phyloP scores from a whole-genome alignment of 1,140 invertebrate genomes.

The Diorhabda carinulata region DNA sequence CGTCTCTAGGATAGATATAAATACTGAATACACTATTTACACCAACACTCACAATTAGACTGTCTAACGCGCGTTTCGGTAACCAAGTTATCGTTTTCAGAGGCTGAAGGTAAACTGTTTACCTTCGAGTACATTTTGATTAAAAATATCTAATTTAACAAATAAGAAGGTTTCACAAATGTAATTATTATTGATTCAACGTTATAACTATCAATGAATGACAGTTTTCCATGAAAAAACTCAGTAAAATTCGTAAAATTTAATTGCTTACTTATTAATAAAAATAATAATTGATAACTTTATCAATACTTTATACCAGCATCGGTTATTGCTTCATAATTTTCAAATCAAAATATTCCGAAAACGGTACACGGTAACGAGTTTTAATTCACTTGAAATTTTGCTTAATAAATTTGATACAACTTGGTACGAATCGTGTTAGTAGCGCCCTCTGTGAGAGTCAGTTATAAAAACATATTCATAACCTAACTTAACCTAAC shows the following conservation, averaged over 20 bases:
- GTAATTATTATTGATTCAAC: too few relatives aligned
- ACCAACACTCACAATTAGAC: too few relatives aligned
- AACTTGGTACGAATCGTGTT: too few relatives aligned
- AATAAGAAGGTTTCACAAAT: not conserved
- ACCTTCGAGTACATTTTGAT: not conserved
- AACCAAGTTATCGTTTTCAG: too few relatives aligned
- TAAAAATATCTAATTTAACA: not conserved
- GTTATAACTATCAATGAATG: not conserved
- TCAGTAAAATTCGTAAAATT: not conserved
- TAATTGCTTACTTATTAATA: not conserved
- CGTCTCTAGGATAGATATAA: too few relatives aligned
- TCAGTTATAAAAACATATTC: too few relatives aligned
- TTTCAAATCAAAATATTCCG: not conserved
- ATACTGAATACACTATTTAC: too few relatives aligned
- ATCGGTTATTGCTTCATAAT: not conserved
- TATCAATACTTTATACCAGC: not conserved
- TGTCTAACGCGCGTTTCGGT: too few relatives aligned
- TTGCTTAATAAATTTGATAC: too few relatives aligned
- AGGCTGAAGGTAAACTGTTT: too few relatives aligned
- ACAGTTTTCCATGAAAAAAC: not conserved
- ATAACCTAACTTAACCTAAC: too few relatives aligned
- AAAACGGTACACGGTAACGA: not conserved
- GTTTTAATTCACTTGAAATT: not conserved
- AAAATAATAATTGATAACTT: not conserved
- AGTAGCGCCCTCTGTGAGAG: too few relatives aligned